Conservation (phyloP, 2,797 vertebrate genomes). For the Anabacerthia variegaticeps region DNA sequence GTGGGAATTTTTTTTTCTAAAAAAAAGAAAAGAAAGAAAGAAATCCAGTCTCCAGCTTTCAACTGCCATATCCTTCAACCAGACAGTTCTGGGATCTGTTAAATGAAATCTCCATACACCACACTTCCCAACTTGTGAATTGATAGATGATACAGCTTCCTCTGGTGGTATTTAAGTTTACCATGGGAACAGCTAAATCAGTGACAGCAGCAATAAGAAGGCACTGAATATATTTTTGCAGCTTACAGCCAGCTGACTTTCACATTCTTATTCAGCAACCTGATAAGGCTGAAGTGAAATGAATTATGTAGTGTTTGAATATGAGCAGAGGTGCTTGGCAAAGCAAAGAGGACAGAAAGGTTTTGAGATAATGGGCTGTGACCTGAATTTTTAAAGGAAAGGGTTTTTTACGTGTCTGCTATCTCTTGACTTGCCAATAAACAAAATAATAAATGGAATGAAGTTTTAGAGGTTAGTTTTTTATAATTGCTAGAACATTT, state of each 20-base stretch:
- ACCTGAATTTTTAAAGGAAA: neutral
- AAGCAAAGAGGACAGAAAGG: neutral
- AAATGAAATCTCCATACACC: slow-evolving; percentile 32
- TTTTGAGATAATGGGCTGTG: slow-evolving; percentile 4
- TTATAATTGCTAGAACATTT: neutral
- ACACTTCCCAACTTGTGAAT: slow-evolving; percentile 37
- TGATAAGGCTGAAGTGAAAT: slow-evolving; percentile 11
- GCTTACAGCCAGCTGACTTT: slow-evolving; percentile 20
- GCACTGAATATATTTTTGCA: slow-evolving; percentile 7
- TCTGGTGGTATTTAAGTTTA: slow-evolving; percentile 29
- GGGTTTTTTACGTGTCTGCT: neutral
- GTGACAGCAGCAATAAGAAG: slow-evolving; percentile 47
- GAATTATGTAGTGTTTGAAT: slow-evolving; percentile 35
- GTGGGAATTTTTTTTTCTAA: neutral
- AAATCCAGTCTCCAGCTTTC: neutral
- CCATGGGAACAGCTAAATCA: slow-evolving; percentile 50
- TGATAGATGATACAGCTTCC: slow-evolving; percentile 37
- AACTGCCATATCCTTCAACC: slow-evolving; percentile 26
- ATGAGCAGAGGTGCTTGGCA: slow-evolving; percentile 19
- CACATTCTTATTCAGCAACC: slow-evolving; percentile 43
- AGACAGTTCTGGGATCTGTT: slow-evolving; percentile 37
- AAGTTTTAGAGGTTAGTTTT: neutral
- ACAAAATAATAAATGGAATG: neutral
- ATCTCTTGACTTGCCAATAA: neutral
- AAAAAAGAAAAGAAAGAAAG: neutral